Evolutionary conservation across 92 coral and sea anemone genomes (phyloP), one percentile per base, ranked within the genome.

Genomic region (Scolanthus callimorphus): DNA sequence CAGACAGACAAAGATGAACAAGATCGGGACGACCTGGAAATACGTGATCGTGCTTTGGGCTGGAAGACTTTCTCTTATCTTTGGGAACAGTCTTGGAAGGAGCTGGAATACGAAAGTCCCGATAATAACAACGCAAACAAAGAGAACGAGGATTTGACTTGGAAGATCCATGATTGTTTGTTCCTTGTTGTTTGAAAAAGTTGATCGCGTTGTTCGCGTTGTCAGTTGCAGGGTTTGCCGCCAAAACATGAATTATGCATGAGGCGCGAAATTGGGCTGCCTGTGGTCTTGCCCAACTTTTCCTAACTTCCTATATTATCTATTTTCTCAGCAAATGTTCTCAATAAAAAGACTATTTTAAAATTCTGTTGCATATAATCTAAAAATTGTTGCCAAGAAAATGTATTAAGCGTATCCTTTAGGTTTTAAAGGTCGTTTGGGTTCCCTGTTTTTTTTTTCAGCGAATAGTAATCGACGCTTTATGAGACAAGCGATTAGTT

Each of bases 71-170:
- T 90, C 65, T 57, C 76, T 79, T 29, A 85, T 53, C 59, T 75
- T 66, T 4, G 99, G 99, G 71, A 78, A 94, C 38, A 85, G 43
- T 52, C 89, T 75, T 17, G 96, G 99, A 19, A 94, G 63, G 34
- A 90, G 64, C 58, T 84, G 96, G 34, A 94, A 84, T 4, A 85
- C 63, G 48, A 89, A 29, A 31, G 82, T 86, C 55, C 91, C 94
- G 25, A 77, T 41, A 65, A 94, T 79, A 43, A 89, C 65, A 25
- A 86, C 97, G 11, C 71, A 58, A 47, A 74, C 80, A 25, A 74
- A 80, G 20, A 67, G 8, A 4, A 48, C 54, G 17, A 48, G 17
- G 6, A 48, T n/a, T 6, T 8, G 9, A 9, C 25, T 17, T 4
- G 54, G 9, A 17, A 21, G 54, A n/a, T 15, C 54, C 25, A 21